A percentile compares a stretch with the other conserved stretches of the same genome.
These are phyloP conservation scores for Cinara cedri DNA, from an alignment of 2,888 invertebrate genomes.

Conservation along the genomic window DNA sequence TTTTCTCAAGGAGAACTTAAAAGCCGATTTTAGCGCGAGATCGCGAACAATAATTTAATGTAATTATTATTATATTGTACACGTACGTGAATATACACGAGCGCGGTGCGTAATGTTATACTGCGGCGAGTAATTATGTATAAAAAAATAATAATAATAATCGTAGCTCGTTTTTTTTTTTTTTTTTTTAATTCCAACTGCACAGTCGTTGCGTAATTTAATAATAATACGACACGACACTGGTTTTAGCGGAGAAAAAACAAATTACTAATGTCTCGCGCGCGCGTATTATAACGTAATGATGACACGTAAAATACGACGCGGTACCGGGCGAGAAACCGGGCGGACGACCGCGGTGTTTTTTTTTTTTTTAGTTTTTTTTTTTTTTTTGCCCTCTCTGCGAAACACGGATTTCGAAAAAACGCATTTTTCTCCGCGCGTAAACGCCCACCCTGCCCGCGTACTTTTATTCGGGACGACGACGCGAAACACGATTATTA, in stretches of 20 bases:
- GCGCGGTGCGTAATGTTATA: too few species aligned
- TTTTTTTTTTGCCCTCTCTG: too few species aligned
- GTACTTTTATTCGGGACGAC: too few species aligned
- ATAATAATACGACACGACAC: constrained; percentile 30
- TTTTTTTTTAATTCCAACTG: constrained; percentile 38
- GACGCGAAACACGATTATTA: too few species aligned
- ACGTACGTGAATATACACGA: too few species aligned
- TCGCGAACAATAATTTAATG: constrained; percentile 26
- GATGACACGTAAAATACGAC: too few species aligned
- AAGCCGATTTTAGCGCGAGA: constrained; percentile 26
- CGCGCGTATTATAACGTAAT: too few species aligned
- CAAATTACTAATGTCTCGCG: not conserved
- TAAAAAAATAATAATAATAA: constrained; percentile 18
- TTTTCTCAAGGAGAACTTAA: constrained; percentile 28
- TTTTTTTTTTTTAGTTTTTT: not conserved
- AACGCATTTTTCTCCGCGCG: too few species aligned
- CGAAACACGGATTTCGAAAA: too few species aligned
- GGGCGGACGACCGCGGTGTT: not conserved
- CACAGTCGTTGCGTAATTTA: constrained; percentile 28
- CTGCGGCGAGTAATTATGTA: constrained; percentile 36
- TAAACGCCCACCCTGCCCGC: too few species aligned
- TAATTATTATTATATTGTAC: not conserved
- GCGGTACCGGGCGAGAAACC: constrained; percentile 6
- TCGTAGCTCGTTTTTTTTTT: too few species aligned
- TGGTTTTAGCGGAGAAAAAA: not conserved